Percentiles rank a stretch among this genome's conserved stretches.
phyloP scores from a whole-genome alignment of 2,888 invertebrate genomes.

The Epinotia demarniana region DNA sequence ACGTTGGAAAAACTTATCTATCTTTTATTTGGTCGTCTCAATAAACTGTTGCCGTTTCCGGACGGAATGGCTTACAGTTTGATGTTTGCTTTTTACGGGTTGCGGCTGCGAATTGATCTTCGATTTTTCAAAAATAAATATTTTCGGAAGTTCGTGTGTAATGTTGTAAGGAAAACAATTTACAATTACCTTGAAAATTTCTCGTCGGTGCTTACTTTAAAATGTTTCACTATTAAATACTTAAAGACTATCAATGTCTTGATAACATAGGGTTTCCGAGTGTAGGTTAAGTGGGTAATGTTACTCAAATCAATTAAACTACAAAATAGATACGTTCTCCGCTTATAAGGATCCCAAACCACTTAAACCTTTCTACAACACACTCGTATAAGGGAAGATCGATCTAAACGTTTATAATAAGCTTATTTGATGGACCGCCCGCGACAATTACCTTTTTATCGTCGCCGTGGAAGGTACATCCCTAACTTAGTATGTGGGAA shows the following conservation, averaged over 20 bases:
- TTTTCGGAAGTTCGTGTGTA: too few relatives aligned
- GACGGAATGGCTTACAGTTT: too few relatives aligned
- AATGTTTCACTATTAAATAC: neutral
- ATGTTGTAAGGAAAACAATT: too few relatives aligned
- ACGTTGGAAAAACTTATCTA: too few relatives aligned
- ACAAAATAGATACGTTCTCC: conserved; percentile 7
- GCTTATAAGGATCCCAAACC: conserved; percentile 12
- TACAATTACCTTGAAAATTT: too few relatives aligned
- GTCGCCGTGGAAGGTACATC: neutral
- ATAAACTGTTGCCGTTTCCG: too few relatives aligned
- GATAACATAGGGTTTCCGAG: neutral
- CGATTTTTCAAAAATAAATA: too few relatives aligned
- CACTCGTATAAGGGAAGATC: conserved; percentile 25
- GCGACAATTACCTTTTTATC: conserved; percentile 25
- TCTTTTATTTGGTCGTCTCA: too few relatives aligned
- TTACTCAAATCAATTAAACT: conserved; percentile 8
- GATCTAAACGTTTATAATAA: conserved; percentile 25
- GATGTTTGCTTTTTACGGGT: too few relatives aligned
- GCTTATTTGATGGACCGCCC: conserved; percentile 25
- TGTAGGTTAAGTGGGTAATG: neutral
- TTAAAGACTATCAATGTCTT: neutral
- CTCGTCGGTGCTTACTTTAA: too few relatives aligned
- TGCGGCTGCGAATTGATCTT: too few relatives aligned
- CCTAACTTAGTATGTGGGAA: conserved; percentile 5
- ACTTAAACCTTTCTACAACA: conserved; percentile 20